A percentile compares a stretch with the other conserved stretches of the same genome.
These are phyloP conservation scores for Trichopria drosophilae DNA, from an alignment of 2,888 invertebrate species.

Conservation along the genomic window DNA sequence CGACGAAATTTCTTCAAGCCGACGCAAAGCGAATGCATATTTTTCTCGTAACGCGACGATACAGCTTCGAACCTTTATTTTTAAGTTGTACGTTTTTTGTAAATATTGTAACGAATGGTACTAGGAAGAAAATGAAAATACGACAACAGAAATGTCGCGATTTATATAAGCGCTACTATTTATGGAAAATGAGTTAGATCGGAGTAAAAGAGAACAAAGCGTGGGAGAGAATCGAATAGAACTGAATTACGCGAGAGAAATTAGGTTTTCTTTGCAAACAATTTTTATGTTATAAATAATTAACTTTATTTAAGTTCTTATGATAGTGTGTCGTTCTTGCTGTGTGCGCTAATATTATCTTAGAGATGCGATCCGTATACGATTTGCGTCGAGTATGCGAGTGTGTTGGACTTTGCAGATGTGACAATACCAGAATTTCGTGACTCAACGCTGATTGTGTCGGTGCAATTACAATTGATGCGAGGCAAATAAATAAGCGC, in stretches of 20 bases:
- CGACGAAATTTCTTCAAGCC: constrained; percentile 31
- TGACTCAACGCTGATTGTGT: constrained; percentile 41
- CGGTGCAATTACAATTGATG: constrained; percentile 34
- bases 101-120: constrained; percentile 56
- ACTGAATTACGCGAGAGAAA: constrained; percentile 25
- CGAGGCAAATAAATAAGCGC: constrained; percentile 40
- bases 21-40: constrained; percentile 34
- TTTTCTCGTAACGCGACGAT: constrained; percentile 37
- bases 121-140: constrained; percentile 44
- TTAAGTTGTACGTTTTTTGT: constrained; percentile 54
- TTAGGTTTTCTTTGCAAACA: too few relatives aligned
- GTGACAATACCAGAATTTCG: constrained; percentile 48
- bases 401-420: constrained; percentile 40
- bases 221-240: constrained; percentile 31
- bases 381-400: constrained; percentile 32
- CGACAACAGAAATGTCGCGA: constrained; percentile 42
- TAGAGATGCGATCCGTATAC: constrained; percentile 15
- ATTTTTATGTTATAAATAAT: constrained; percentile 11
- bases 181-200: constrained; percentile 40
- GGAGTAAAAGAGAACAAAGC: constrained; percentile 24
- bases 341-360: constrained; percentile 21
- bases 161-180: constrained; percentile 49
- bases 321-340: constrained; percentile 15
- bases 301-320: constrained; percentile 26
- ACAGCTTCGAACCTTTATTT: constrained; percentile 44